phyloP scores from a whole-genome alignment of 2,888 invertebrate genomes.

The Odontothrips loti region DNA sequence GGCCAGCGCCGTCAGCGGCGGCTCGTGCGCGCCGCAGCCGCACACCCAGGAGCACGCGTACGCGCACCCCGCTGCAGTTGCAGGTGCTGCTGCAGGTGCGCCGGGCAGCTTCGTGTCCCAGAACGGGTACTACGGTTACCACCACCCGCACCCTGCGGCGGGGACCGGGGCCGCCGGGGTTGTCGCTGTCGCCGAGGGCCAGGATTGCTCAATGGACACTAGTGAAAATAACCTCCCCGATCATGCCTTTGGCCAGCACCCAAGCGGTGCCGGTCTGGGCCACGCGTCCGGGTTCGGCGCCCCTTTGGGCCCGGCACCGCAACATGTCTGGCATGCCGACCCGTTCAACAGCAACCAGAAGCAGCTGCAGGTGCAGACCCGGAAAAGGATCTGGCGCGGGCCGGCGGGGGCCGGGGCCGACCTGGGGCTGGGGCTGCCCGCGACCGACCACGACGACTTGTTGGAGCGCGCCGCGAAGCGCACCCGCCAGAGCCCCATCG shows the following conservation, averaged over 20 bases:
- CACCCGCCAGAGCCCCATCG: background rate
- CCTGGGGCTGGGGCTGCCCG: background rate
- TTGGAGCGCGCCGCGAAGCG: background rate
- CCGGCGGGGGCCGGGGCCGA: background rate
- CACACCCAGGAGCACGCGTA: background rate
- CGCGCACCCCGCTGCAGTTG: background rate
- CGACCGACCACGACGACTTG: background rate
- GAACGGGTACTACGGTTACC: slow-evolving; percentile 3
- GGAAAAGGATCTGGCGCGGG: background rate
- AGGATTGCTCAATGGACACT: slow-evolving; percentile 7
- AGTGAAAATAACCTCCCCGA: slow-evolving; percentile 1
- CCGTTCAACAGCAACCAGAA: background rate
- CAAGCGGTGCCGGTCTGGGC: background rate
- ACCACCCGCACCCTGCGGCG: background rate
- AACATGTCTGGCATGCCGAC: background rate
- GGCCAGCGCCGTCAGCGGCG: background rate
- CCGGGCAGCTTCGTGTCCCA: background rate
- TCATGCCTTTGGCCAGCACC: background rate
- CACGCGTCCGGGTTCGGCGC: background rate
- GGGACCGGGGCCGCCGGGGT: too few species aligned
- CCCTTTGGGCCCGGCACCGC: background rate
- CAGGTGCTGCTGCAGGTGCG: too few species aligned
- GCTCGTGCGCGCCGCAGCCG: background rate
- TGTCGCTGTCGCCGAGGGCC: background rate
- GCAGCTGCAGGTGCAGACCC: background rate